Conservation (phyloP, 1,140 invertebrate genomes). For the Calephelis nemesis region DNA sequence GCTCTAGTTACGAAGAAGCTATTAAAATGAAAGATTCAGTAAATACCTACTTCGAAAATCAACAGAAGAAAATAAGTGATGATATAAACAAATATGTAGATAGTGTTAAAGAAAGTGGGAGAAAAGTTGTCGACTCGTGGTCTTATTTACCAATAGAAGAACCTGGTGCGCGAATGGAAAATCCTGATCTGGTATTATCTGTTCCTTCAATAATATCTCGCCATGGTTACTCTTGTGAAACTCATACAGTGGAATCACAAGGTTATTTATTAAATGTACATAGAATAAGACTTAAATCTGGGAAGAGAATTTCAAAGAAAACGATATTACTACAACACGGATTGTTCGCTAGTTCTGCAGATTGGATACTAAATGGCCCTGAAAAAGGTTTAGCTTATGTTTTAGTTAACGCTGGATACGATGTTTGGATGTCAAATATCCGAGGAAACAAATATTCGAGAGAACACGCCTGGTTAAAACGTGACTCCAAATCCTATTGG, state of each 20-base stretch:
- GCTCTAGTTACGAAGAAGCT: slow-evolving; percentile 45
- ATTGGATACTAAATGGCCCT: slow-evolving; percentile 87
- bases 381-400: slow-evolving; percentile 82
- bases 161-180: slow-evolving; percentile 35
- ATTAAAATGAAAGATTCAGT: slow-evolving; percentile 45
- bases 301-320: slow-evolving; percentile 33
- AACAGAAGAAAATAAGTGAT: slow-evolving; percentile 43
- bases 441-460: slow-evolving; percentile 82
- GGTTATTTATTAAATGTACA: slow-evolving; percentile 87
- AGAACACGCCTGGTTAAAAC: slow-evolving; percentile 74
- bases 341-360: slow-evolving; percentile 85
- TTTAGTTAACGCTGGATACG: slow-evolving; percentile 82
- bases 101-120: slow-evolving; percentile 47
- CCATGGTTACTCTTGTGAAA: slow-evolving; percentile 85
- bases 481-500: slow-evolving; percentile 81
- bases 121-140: slow-evolving; percentile 44
- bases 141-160: slow-evolving; percentile 49
- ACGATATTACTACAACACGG: slow-evolving; percentile 88
- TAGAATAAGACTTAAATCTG: slow-evolving; percentile 81
- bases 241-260: slow-evolving; percentile 84
- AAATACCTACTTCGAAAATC: slow-evolving; percentile 45
- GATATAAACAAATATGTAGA: slow-evolving; percentile 50
- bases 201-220: slow-evolving; percentile 80
- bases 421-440: slow-evolving; percentile 85
- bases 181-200: slow-evolving; percentile 61